Evolutionary conservation across 2,797 vertebrate species (phyloP).

Genomic region (Micromesistius poutassou): DNA sequence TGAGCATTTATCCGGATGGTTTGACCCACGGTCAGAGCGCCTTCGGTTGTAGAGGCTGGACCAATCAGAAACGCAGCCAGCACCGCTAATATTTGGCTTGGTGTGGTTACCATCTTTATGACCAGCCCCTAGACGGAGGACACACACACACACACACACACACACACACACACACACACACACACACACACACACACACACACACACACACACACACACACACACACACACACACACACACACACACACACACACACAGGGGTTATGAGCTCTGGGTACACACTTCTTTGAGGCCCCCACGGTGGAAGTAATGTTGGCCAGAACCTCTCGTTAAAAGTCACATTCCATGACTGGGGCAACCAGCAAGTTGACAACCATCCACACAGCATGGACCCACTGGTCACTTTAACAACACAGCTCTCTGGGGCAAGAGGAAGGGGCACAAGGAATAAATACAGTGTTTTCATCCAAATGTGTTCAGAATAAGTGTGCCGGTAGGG

Average conservation of each 20-base stretch:
- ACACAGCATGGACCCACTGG: neutral
- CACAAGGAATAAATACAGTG: neutral
- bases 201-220: neutral
- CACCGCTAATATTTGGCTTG: conserved; percentile 15
- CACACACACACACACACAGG: neutral
- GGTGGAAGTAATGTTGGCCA: neutral
- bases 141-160: neutral
- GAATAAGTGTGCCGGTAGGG: neutral
- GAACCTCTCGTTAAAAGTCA: neutral
- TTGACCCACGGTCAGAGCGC: conserved; percentile 21
- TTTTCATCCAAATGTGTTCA: neutral
- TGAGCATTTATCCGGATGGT: conserved; percentile 40
- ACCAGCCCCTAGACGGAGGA: conserved; percentile 29
- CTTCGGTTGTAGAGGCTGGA: neutral
- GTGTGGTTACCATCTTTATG: conserved; percentile 44
- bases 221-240: neutral
- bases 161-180: neutral
- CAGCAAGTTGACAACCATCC: neutral
- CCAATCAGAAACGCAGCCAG: conserved; percentile 29
- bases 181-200: neutral
- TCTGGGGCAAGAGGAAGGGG: neutral
- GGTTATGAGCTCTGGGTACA: neutral
- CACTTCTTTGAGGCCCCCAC: neutral
- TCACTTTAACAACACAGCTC: neutral
- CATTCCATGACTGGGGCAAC: neutral